phyloP scores from a whole-genome alignment of 1,140 invertebrate species.

The Sminthurides bifidus region DNA sequence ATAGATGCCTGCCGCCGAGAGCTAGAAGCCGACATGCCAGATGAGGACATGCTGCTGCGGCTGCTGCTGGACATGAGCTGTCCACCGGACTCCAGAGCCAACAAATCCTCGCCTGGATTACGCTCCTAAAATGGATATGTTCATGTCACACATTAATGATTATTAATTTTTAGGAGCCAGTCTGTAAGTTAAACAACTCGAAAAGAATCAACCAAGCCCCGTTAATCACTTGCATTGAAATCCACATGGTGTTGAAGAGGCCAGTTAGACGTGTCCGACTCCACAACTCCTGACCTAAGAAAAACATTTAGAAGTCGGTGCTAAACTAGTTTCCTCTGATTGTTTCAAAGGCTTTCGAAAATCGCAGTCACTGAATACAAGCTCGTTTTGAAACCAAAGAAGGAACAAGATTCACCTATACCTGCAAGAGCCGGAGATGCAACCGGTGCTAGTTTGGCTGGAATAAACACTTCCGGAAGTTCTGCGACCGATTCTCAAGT shows the following conservation, averaged over 20 bases:
- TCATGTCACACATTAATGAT: not conserved
- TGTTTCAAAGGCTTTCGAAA: too few species aligned
- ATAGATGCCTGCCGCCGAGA: not conserved
- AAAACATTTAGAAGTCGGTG: too few species aligned
- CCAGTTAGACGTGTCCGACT: too few species aligned
- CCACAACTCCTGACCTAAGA: too few species aligned
- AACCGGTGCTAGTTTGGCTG: too few species aligned
- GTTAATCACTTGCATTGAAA: constrained; percentile 19
- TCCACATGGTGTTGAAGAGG: constrained; percentile 27
- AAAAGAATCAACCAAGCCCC: not conserved
- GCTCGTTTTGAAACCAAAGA: too few species aligned
- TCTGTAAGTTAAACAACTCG: not conserved
- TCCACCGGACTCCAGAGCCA: constrained; percentile 5
- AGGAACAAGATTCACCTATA: too few species aligned
- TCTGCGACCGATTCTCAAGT: too few species aligned
- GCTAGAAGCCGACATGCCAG: not conserved
- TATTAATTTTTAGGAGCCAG: not conserved
- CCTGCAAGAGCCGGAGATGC: not conserved
- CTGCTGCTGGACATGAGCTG: not conserved
- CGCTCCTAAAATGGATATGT: constrained; percentile 4
- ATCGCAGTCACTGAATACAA: too few species aligned
- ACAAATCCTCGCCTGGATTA: constrained; percentile 19
- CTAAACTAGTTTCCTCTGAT: too few species aligned
- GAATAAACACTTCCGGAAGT: too few species aligned
- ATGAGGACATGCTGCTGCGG: not conserved